Evolutionary conservation across 1,140 invertebrate species (phyloP), one percentile per base, ranked within the genome.

Genomic region (Orussus abietinus): DNA sequence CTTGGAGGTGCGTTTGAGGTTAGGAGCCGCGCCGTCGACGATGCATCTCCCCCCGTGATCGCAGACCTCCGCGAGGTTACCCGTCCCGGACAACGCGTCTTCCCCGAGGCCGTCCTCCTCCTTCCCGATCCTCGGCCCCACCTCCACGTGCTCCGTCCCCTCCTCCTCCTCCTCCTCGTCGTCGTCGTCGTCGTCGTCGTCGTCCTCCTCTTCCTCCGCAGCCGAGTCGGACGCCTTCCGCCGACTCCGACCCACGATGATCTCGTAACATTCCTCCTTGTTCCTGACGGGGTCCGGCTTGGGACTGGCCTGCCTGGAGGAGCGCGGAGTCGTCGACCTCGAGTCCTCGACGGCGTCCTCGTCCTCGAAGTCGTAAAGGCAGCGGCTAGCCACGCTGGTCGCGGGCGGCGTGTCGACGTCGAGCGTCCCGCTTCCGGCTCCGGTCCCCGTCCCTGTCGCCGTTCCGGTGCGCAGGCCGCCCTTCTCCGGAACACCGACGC

Each of bases 321-420:
- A 56, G 9, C 49, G 51, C 4, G 53, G 47, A 5, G 55, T 57
- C 22, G 54, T 57, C 2, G 55, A 54, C 15, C 58, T 39, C 11
- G 64, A 67, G 45, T 60, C 59, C 42, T 42, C 42, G 22, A 53
- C 45, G 47, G 32, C 20, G 3, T 60, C 45, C 9, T 68, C 64
- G 1, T 68, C 65, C 5, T 66, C 57, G 12, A 69, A 64, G n/a
- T 66, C 62, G 39, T 67, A 67, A 0, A 58, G 49, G 25, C 58
- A 53, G 2, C 40, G 48, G 2, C 21, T 51, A 46, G 11, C 46
- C 38, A 11, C 46, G 31, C 10, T 34, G 2, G 11, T 20, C 7
- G 32, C 26, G 12, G 12, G 14, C 30, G 21, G 18, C 4, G 29
- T 33, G 7, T 4, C 10, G 19, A 14, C 14, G 11, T 4, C 29